These are phyloP conservation scores for Diploptera punctata DNA, from an alignment of 2,888 invertebrate species.

Conservation along the genomic window DNA sequence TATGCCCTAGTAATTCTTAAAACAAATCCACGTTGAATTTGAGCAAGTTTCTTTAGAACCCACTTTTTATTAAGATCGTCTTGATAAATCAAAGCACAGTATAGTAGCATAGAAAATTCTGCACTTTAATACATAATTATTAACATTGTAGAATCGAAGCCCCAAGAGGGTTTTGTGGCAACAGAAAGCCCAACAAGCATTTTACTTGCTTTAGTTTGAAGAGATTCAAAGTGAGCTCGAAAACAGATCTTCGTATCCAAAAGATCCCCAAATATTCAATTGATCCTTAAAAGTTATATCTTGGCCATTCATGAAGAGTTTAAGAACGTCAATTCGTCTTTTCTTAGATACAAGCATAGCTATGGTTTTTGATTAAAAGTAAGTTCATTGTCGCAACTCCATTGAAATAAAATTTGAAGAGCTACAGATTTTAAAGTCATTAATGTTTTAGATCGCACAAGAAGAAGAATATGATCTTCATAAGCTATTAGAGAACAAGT, in stretches of 20 bases:
- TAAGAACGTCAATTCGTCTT: not conserved
- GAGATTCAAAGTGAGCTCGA: no score
- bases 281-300: not conserved
- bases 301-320: not conserved
- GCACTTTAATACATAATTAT: not conserved
- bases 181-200: not conserved
- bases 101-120: not conserved
- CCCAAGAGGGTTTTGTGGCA: not conserved
- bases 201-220: not conserved
- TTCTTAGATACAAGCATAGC: not conserved
- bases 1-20: not conserved
- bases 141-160: not conserved
- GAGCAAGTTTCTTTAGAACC: not conserved
- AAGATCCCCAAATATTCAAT: not conserved
- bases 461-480: not conserved
- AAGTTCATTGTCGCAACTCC: no score
- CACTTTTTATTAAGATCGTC: not conserved
- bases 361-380: not conserved
- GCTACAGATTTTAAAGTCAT: no score
- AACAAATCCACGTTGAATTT: no score
- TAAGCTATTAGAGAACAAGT: not conserved
- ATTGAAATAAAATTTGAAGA: no score
- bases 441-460: no score
- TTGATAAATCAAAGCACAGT: not conserved
- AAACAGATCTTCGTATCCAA: not conserved